Percentiles rank a stretch among this genome's conserved stretches.
phyloP scores from a whole-genome alignment of 2,797 vertebrate genomes.

The Strix occidentalis region DNA sequence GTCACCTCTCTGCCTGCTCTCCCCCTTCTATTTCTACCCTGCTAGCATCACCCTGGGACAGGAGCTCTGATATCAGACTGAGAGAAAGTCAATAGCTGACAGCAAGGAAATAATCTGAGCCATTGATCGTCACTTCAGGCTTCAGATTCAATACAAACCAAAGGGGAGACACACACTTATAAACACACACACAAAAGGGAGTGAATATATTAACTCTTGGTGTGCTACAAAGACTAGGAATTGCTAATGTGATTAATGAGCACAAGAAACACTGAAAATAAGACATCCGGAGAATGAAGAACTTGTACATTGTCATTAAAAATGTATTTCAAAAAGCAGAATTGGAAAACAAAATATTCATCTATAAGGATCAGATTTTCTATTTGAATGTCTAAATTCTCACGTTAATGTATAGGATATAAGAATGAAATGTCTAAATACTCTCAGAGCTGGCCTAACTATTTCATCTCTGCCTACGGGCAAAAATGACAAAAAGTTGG shows the following conservation, averaged over 20 bases:
- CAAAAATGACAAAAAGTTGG: neutral
- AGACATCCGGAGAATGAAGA: neutral
- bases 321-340: neutral
- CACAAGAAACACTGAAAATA: neutral
- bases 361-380: neutral
- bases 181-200: slow-evolving; percentile 32
- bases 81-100: slow-evolving; percentile 83
- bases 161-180: slow-evolving; percentile 57
- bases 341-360: neutral
- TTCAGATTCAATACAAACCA: slow-evolving; percentile 74
- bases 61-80: slow-evolving; percentile 68
- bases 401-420: neutral
- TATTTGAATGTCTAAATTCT: neutral
- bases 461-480: neutral
- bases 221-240: neutral
- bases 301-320: neutral
- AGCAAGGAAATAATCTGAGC: slow-evolving; percentile 80
- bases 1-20: neutral
- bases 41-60: slow-evolving; percentile 14
- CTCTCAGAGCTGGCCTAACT: neutral
- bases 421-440: neutral
- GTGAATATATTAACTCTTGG: slow-evolving; percentile 47
- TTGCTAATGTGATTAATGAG: slow-evolving; percentile 1
- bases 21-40: neutral
- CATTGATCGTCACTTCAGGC: slow-evolving; percentile 80